These are phyloP conservation scores for Catocala fraxini DNA, from an alignment of 2,888 invertebrate species.

Conservation along the genomic window DNA sequence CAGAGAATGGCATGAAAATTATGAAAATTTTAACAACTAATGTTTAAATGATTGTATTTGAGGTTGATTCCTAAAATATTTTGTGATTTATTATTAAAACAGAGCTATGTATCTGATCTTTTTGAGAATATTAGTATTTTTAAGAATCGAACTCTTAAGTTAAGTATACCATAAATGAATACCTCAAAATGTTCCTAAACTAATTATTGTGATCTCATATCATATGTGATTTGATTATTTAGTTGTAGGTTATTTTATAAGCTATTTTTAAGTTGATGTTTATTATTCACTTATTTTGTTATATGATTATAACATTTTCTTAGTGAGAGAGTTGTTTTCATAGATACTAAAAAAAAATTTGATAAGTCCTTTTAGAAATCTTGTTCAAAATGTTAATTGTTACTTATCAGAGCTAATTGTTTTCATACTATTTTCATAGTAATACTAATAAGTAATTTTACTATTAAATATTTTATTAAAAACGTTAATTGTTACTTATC, in stretches of 20 bases:
- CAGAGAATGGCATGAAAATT: constrained; percentile 17
- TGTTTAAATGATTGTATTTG: constrained; percentile 8
- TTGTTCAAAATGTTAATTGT: constrained; percentile 11
- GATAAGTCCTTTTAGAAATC: constrained; percentile 10
- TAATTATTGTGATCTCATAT: constrained; percentile 9
- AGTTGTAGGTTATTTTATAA: constrained; percentile 12
- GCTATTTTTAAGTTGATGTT: constrained; percentile 11
- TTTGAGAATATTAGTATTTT: constrained; percentile 12
- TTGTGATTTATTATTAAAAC: constrained; percentile 11
- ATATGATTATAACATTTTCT: constrained; percentile 11
- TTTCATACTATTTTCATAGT: constrained; percentile 8
- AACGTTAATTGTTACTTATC: constrained; percentile 11
- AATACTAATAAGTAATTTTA: constrained; percentile 11
- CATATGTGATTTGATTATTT: constrained; percentile 11
- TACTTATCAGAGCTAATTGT: constrained; percentile 9
- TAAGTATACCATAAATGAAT: constrained; percentile 6
- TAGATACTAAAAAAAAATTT: constrained; percentile 9
- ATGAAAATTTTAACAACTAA: constrained; percentile 11
- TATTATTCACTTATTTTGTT: constrained; percentile 9
- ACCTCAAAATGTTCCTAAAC: constrained; percentile 11
- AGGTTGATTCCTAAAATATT: constrained; percentile 8
- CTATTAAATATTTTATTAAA: constrained; percentile 10
- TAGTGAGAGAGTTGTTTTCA: constrained; percentile 12
- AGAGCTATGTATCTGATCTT: constrained; percentile 11
- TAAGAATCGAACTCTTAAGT: constrained; percentile 10